Conservation (phyloP, 2,888 invertebrate species). For the Eretmocerus hayati region DNA sequence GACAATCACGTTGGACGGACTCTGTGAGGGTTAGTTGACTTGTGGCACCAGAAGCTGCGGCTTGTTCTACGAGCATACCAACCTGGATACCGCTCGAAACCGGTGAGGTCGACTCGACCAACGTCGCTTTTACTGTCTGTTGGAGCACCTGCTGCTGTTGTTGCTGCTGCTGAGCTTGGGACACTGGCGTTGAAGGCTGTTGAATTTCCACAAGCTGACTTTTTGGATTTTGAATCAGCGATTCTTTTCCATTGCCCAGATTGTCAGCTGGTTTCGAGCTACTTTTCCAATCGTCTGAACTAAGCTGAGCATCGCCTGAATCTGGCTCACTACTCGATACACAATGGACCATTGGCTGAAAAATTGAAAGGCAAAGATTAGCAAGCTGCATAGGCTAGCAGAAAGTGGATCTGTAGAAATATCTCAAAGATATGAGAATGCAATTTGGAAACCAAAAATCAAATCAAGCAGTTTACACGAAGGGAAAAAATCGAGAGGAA, state of each 20-base stretch:
- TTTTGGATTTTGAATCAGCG: constrained; percentile 32
- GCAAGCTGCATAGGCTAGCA: too few relatives aligned
- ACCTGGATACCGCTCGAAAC: constrained; percentile 46
- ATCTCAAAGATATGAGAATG: too few relatives aligned
- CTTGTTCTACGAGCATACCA: constrained; percentile 44
- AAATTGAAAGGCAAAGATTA: constrained; percentile 12
- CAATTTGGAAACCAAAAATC: too few relatives aligned
- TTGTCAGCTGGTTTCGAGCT: constrained; percentile 8
- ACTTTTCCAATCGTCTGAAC: constrained; percentile 39
- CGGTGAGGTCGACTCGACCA: constrained; percentile 44
- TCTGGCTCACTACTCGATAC: constrained; percentile 82
- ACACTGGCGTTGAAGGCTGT: constrained; percentile 45
- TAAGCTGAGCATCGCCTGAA: constrained; percentile 45
- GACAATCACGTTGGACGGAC: constrained; percentile 22
- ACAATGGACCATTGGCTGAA: constrained; percentile 77
- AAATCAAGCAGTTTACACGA: too few relatives aligned
- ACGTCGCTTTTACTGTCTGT: constrained; percentile 30
- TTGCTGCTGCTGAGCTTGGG: constrained; percentile 35
- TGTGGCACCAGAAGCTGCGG: constrained; percentile 33
- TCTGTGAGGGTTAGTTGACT: constrained; percentile 42
- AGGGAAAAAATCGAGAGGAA: too few relatives aligned
- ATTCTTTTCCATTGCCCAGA: constrained; percentile 39
- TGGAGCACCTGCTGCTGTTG: constrained; percentile 22
- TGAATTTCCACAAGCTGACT: constrained; percentile 23
- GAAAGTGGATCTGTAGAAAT: too few relatives aligned